phyloP scores from a whole-genome alignment of 2,113 vertebrate species.

The Rhipidura dahli region DNA sequence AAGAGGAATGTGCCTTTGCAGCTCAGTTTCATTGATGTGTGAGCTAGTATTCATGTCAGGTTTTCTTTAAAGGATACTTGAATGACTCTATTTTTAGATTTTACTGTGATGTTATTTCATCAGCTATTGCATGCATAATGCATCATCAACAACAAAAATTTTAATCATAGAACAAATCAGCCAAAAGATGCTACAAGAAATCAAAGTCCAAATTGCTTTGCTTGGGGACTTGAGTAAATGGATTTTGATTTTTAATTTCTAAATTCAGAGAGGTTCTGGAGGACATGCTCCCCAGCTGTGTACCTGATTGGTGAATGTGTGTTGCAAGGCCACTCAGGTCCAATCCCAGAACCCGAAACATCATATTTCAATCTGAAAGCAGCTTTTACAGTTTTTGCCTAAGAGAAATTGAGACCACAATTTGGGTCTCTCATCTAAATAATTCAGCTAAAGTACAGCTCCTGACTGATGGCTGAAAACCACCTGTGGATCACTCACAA shows the following conservation, averaged over 20 bases:
- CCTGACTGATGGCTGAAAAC: not conserved
- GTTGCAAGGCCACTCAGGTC: not conserved
- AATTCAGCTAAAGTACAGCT: not conserved
- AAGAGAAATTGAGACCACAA: not conserved
- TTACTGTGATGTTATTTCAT: slow-evolving; percentile 58
- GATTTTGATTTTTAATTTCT: slow-evolving; percentile 12
- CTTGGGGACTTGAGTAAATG: not conserved
- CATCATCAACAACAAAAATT: slow-evolving; percentile 19
- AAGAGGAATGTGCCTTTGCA: not conserved
- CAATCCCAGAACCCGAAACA: not conserved
- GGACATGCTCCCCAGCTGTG: not conserved
- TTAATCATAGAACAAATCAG: slow-evolving; percentile 37
- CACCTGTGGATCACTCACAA: not conserved
- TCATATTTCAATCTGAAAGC: not conserved
- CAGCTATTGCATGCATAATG: slow-evolving; percentile 59
- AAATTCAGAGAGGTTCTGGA: not conserved
- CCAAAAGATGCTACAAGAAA: slow-evolving; percentile 22
- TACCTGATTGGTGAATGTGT: not conserved
- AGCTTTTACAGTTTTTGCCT: not conserved
- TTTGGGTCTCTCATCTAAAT: not conserved
- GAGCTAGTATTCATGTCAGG: slow-evolving; percentile 31
- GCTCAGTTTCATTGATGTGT: slow-evolving; percentile 15
- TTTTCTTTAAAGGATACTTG: slow-evolving; percentile 55
- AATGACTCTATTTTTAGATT: slow-evolving; percentile 58
- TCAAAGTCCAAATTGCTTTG: slow-evolving; percentile 33